Evolutionary conservation across 2,797 vertebrate genomes (phyloP), one percentile per base, ranked within the genome.

Genomic region (Pagetopsis macropterus): DNA sequence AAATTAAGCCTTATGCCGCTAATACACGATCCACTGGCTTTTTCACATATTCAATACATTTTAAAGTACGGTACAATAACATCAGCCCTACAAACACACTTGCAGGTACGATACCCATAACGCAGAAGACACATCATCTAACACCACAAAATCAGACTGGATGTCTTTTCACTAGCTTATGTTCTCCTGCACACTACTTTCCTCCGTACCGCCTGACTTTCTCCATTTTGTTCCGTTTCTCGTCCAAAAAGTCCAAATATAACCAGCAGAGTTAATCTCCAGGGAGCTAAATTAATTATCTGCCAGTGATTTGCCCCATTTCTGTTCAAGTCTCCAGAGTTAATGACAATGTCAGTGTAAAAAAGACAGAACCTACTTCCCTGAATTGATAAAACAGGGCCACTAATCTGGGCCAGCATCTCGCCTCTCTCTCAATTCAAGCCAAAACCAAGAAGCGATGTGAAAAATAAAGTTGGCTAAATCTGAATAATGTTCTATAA

Each of bases 281-380:
- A 27, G 81, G 81, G 93, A 91, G 59, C 63, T 37, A 76, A 71
- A 89, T 92, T 94, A 94, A 94, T 95, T 94, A 94, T 92, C 91
- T 89, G 80, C 81, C 80, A 77, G 87, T 88, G 88, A 91, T 89
- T 88, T 83, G 91, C 75, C 90, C 92, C 87, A 91, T 86, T 94
- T 94, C 75, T 85, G 78, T 46, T 77, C 15, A 52, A 79, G 78
- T 89, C 93, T 91, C 92, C 62, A 71, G 92, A 90, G 93, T 71
- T 76, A 76, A 77, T 60, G 84, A 82, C 88, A 91, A 91, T 81
- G 91, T 90, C 84, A 90, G 82, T 40, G 45, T 83, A 79, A 76
- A 88, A 88, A 84, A 86, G 84, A 84, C 82, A 80, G 75, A 90
- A 72, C 90, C 91, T 88, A 93, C 88, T 93, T 94, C 86, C 83